Base-by-base conservation (phyloP, 2,888 invertebrate genomes). In the Teinopalpus imperialis region DNA sequence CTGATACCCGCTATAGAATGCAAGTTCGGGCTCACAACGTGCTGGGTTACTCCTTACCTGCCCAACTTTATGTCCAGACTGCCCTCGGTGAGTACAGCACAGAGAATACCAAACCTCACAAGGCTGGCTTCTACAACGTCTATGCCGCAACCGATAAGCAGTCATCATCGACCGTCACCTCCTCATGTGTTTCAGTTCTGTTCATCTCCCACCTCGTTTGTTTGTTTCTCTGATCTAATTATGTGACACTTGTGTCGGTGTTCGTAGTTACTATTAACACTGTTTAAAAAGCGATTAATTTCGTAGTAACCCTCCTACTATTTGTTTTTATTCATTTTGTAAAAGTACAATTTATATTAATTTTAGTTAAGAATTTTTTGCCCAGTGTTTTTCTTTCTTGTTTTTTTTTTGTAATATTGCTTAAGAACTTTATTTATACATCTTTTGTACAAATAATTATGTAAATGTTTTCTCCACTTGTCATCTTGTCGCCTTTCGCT, bases 1-100 rank as follows among this genome's bases (percentile, higher is more conserved):
- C 97, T 0, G 94, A 96, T 71, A 94, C 95, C 2, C 92, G 92
- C 56, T 98, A 98, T 89, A 92, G 92, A 67, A 93, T 97, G 66
- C 94, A 96, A 69, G 89, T 98, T 45, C 90, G 92, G 57, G 98
- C 97, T 30, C 94, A 94, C 75, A 98, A 98, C 78, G 85, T 91
- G 13, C 94, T 97, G 52, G 98, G 97, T 45, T 93, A 89, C 80
- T 96, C 97, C 64, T 88, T 91, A 48, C 93, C 96, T 1, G 94
- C 94, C 27, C 91, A 93, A 69, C 91, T 95, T 58, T 91, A 93
- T 72, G 91, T 97, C 76, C 95, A 94, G 87, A 97, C 97, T 54
- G 94, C 95, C 66, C 91, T 93, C 91, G 96, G 97, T 96, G 94
- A 95, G 95, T 92, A 90, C 74, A 79, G 78, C 69, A 78, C 78